Percentiles rank a stretch among this genome's conserved stretches.
These are phyloP conservation scores for Podotricha telesiphe DNA, from an alignment of 2,888 invertebrate species.

Conservation along the genomic window DNA sequence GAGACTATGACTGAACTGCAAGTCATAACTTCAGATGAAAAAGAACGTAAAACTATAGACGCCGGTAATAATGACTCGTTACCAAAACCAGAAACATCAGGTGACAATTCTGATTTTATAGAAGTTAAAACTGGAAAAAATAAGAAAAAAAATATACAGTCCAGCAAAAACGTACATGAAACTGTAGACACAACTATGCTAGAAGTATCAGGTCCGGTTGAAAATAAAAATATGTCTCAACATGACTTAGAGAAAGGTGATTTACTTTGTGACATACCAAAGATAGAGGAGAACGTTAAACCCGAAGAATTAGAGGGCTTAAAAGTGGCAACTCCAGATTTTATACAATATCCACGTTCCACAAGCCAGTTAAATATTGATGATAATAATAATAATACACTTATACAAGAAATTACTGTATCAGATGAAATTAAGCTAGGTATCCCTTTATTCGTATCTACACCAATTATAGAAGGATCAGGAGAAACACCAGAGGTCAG, in stretches of 20 bases:
- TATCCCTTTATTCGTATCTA: conserved; percentile 50
- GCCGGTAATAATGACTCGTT: background rate
- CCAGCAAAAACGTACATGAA: conserved; percentile 27
- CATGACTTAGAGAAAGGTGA: conserved; percentile 15
- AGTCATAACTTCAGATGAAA: background rate
- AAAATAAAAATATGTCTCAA: background rate
- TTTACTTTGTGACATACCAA: conserved; percentile 11
- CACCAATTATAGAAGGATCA: conserved; percentile 58
- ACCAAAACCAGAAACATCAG: conserved; percentile 25
- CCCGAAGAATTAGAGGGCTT: conserved; percentile 54
- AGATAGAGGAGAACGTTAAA: conserved; percentile 46
- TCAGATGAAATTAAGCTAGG: conserved; percentile 51
- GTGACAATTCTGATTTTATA: conserved; percentile 40
- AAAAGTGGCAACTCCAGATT: conserved; percentile 62
- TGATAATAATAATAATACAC: conserved; percentile 71
- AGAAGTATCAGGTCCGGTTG: background rate
- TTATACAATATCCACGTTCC: conserved; percentile 65
- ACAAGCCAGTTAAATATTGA: conserved; percentile 63
- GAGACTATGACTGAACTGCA: background rate
- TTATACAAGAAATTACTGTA: conserved; percentile 64
- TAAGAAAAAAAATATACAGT: conserved; percentile 51
- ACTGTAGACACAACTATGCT: background rate
- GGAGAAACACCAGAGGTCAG: conserved; percentile 55
- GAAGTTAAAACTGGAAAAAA: conserved; percentile 52
- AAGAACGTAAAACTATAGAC: background rate